phyloP scores from a whole-genome alignment of 2,797 vertebrate genomes.

The Enteromius trimaculatus region DNA sequence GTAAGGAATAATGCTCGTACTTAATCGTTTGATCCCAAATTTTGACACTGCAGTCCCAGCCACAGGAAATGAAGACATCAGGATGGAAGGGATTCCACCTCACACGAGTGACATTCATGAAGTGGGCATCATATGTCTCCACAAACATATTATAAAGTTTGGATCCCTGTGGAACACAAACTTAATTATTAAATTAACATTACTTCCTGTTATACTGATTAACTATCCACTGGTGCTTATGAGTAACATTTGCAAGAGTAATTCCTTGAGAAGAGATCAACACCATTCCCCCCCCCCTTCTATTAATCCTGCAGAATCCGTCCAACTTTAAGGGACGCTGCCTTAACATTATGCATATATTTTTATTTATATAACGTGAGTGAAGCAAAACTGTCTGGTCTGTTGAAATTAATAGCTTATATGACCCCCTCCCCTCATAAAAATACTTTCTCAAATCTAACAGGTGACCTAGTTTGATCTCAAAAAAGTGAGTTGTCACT shows the following conservation, averaged over 20 bases:
- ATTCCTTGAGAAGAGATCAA: neutral
- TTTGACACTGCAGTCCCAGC: constrained; percentile 36
- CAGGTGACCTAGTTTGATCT: too few species aligned
- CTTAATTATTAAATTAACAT: neutral
- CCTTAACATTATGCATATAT: neutral
- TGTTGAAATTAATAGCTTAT: constrained; percentile 7
- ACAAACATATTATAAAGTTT: neutral
- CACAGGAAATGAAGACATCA: constrained; percentile 24
- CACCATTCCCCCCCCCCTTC: neutral
- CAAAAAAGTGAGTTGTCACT: too few species aligned
- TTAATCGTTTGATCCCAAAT: constrained; percentile 35
- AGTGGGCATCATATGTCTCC: constrained; percentile 21
- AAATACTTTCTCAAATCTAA: too few species aligned
- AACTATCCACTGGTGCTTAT: neutral
- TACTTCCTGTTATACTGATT: neutral
- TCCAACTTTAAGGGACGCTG: neutral
- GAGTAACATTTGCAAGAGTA: neutral
- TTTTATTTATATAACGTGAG: neutral
- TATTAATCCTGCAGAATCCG: neutral
- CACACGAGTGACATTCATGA: constrained; percentile 27
- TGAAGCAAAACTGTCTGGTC: neutral
- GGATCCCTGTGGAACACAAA: constrained; percentile 1
- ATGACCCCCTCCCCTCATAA: neutral
- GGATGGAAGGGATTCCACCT: constrained; percentile 35
- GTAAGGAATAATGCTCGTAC: constrained; percentile 12